Conservation (phyloP, 2,888 invertebrate species). For the Apamea crenata region DNA sequence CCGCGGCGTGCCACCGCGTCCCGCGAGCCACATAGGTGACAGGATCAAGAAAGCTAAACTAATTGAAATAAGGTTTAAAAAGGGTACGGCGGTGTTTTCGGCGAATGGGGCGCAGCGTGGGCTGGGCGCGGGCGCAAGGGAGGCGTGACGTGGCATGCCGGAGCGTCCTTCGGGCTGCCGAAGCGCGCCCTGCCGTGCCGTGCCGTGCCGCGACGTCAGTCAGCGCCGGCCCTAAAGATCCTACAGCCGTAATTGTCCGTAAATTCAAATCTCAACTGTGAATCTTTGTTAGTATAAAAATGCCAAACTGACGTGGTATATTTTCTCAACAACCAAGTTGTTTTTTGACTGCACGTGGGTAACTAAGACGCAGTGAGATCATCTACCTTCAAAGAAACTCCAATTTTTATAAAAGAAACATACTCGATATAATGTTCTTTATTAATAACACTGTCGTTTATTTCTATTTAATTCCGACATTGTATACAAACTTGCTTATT, state of each 20-base stretch:
- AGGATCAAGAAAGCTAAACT: too few relatives aligned
- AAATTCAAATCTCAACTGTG: neutral
- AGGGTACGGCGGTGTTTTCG: too few relatives aligned
- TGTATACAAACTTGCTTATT: constrained; percentile 5
- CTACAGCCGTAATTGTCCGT: neutral
- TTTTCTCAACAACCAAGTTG: neutral
- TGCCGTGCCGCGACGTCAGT: too few relatives aligned
- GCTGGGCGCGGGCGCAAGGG: too few relatives aligned
- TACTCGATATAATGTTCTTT: neutral
- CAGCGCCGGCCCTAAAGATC: too few relatives aligned
- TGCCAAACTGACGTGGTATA: constrained; percentile 1
- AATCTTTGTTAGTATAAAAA: neutral
- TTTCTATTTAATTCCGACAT: neutral
- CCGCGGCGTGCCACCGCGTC: too few relatives aligned
- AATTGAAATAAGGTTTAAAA: too few relatives aligned
- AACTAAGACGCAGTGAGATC: neutral
- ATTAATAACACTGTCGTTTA: neutral
- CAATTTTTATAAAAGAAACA: neutral
- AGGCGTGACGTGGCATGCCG: too few relatives aligned
- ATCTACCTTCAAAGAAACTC: neutral
- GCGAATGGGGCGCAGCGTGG: too few relatives aligned
- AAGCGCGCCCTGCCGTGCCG: too few relatives aligned
- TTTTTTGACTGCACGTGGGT: neutral
- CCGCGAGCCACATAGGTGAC: too few relatives aligned
- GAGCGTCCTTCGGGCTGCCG: too few relatives aligned